Evolutionary conservation across 2,797 vertebrate genomes (phyloP).

Genomic region (Picus viridis): DNA sequence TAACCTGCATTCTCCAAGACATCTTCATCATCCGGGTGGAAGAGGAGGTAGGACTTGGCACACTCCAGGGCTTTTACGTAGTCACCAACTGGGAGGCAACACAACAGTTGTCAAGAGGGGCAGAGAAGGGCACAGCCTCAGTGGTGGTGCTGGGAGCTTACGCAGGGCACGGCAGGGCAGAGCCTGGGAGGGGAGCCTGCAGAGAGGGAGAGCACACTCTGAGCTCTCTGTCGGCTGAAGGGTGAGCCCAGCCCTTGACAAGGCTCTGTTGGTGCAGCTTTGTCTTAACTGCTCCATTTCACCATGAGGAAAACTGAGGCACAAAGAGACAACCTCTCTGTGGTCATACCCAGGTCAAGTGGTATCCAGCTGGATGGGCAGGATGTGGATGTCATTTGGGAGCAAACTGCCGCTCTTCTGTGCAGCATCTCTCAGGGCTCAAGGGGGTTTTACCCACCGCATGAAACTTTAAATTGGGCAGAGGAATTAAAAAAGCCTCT

Average conservation of each 20-base stretch:
- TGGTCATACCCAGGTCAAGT: neutral
- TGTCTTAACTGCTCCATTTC: neutral
- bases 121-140: neutral
- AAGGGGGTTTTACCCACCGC: neutral
- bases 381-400: neutral
- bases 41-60: constrained; percentile 89
- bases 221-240: neutral
- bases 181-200: neutral
- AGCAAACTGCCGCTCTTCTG: neutral
- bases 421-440: neutral
- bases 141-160: neutral
- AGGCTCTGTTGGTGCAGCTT: neutral
- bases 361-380: neutral
- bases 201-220: neutral
- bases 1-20: constrained; percentile 88
- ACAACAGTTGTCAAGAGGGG: neutral
- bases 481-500: neutral
- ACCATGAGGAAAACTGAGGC: neutral
- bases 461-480: neutral
- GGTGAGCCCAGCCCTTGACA: neutral
- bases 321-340: neutral
- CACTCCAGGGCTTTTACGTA: constrained; percentile 87
- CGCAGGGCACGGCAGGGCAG: fast-evolving
- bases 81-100: constrained; percentile 77
- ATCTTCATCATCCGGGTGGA: constrained; percentile 88